A percentile compares a stretch with the other conserved stretches of the same genome.
Conservation (phyloP, 2,888 invertebrate genomes). For the Chrysopilus asiliformis region DNA sequence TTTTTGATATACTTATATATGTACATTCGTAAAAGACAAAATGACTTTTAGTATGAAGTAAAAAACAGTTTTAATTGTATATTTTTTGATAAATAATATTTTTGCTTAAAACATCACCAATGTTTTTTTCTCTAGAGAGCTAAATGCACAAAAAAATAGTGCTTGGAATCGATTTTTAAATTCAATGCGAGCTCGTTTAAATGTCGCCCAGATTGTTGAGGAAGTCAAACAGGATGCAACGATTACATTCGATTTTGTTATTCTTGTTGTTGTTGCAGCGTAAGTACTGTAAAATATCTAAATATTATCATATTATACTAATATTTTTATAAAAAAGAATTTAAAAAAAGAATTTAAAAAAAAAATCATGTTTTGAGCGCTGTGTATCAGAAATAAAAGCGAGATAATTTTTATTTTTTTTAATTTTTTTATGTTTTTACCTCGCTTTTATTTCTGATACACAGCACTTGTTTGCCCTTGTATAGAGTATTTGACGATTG, state of each 20-base stretch:
- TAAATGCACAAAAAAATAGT: slow-evolving; percentile 21
- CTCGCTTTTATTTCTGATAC: too few relatives aligned
- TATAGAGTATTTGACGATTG: neutral
- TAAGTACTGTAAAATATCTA: slow-evolving; percentile 26
- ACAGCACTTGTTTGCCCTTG: neutral
- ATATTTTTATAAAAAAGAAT: slow-evolving; percentile 1
- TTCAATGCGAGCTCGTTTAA: slow-evolving; percentile 51
- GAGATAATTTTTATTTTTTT: too few relatives aligned
- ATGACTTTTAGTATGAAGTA: too few relatives aligned
- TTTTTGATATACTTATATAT: too few relatives aligned
- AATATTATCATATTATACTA: slow-evolving; percentile 3
- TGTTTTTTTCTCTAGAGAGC: slow-evolving; percentile 17
- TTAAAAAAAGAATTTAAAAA: too few relatives aligned
- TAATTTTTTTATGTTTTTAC: too few relatives aligned
- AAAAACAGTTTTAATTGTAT: too few relatives aligned
- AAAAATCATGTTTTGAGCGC: too few relatives aligned
- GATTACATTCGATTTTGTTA: slow-evolving; percentile 63
- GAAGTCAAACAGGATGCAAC: slow-evolving; percentile 52
- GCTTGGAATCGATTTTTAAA: slow-evolving; percentile 51
- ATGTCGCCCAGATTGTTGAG: slow-evolving; percentile 57
- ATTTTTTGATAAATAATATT: too few relatives aligned
- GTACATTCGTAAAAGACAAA: too few relatives aligned
- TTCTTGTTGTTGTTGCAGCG: slow-evolving; percentile 57
- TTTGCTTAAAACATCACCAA: too few relatives aligned
- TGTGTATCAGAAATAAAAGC: too few relatives aligned